A percentile compares a stretch with the other conserved stretches of the same genome.
Evolutionary conservation across 2,888 invertebrate genomes (phyloP).

Genomic region (Parnassius mnemosyne): DNA sequence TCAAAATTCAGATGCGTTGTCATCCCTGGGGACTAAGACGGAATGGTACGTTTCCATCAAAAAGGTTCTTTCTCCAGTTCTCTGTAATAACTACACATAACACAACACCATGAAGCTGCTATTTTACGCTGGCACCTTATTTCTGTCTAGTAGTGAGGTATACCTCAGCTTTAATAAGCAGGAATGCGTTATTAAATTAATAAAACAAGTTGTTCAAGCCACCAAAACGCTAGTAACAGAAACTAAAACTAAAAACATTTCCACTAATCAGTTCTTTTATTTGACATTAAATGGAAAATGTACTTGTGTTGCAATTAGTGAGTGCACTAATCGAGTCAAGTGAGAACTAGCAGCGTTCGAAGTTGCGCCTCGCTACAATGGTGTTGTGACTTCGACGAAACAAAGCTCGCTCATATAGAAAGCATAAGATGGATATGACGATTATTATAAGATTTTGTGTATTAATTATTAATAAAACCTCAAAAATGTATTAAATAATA

Average conservation of each 20-base stretch:
- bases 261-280: slow-evolving; percentile 20
- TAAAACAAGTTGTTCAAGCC: background rate
- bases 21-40: too few relatives aligned
- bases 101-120: too few relatives aligned
- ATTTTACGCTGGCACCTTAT: too few relatives aligned
- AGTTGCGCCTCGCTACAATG: slow-evolving; percentile 16
- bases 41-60: too few relatives aligned
- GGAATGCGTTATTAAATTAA: too few relatives aligned
- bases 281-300: slow-evolving; percentile 23
- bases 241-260: background rate
- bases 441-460: background rate
- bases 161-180: too few relatives aligned
- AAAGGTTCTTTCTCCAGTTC: too few relatives aligned
- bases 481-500: too few relatives aligned
- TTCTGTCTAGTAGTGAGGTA: too few relatives aligned
- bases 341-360: slow-evolving; percentile 6
- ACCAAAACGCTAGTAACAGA: background rate
- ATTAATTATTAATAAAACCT: too few relatives aligned
- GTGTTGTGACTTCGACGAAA: slow-evolving; percentile 11
- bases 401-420: slow-evolving; percentile 4
- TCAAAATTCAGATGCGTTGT: too few relatives aligned
- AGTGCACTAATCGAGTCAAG: slow-evolving; percentile 12
- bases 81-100: too few relatives aligned
- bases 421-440: slow-evolving; percentile 12
- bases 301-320: slow-evolving; percentile 17